Percentiles rank a stretch among this genome's conserved stretches.
Evolutionary conservation across 2,888 invertebrate genomes (phyloP).

Genomic region (Hololepta plana): DNA sequence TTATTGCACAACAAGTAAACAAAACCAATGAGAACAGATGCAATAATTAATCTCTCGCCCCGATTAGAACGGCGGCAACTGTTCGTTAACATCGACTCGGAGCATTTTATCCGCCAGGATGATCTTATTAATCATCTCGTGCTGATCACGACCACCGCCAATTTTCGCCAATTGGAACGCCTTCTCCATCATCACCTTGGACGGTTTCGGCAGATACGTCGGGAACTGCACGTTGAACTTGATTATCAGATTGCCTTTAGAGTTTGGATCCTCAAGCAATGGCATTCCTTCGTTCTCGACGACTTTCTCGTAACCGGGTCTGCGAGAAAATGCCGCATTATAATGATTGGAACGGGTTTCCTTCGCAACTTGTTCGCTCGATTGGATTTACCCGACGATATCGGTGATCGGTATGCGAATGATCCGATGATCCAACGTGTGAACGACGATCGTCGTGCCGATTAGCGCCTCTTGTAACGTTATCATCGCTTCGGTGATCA

Average conservation of each 20-base stretch:
- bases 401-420: conserved; percentile 52
- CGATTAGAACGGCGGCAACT: conserved; percentile 19
- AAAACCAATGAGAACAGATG: too few species aligned
- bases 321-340: conserved; percentile 13
- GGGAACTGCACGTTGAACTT: conserved; percentile 44
- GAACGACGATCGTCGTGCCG: conserved; percentile 45
- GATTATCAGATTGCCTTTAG: conserved; percentile 51
- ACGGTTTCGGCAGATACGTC: conserved; percentile 29
- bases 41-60: too few species aligned
- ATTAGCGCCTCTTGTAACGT: conserved; percentile 51
- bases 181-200: conserved; percentile 24
- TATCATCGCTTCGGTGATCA: conserved; percentile 40
- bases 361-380: conserved; percentile 1
- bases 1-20: too few species aligned
- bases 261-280: conserved; percentile 36
- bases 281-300: conserved; percentile 60
- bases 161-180: conserved; percentile 24
- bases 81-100: conserved; percentile 24
- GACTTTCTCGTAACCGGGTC: conserved; percentile 48
- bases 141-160: conserved; percentile 19
- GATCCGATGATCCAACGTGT: conserved; percentile 50
- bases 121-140: conserved; percentile 25
- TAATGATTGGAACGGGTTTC: background rate
- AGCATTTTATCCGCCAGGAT: conserved; percentile 27
- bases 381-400: conserved; percentile 41